phyloP scores from a whole-genome alignment of 53 echinoderm and acorn worm genomes.

The Hippasteria phrygiana region DNA sequence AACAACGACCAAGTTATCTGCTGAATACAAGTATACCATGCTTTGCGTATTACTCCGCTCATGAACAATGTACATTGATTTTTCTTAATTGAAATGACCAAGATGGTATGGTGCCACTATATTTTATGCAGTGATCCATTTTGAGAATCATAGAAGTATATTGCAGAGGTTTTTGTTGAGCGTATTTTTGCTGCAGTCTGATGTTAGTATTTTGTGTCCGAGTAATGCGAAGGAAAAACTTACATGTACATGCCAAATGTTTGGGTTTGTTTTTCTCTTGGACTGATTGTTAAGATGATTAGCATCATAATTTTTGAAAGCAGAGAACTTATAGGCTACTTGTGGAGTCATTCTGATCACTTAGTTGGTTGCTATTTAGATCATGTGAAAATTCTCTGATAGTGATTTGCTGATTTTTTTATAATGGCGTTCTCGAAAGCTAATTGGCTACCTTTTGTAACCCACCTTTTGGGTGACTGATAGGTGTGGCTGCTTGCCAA shows the following conservation, averaged over 20 bases:
- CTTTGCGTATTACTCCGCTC: conserved; percentile 31
- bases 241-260: conserved; percentile 17
- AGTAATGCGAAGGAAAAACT: background rate
- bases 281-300: background rate
- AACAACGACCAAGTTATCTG: conserved; percentile 69
- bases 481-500: conserved; percentile 17
- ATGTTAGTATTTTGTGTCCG: conserved; percentile 21
- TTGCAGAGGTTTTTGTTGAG: conserved; percentile 13
- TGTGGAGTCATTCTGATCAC: too few species aligned
- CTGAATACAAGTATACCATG: conserved; percentile 25
- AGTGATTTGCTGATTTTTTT: background rate
- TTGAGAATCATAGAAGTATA: conserved; percentile 27
- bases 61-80: conserved; percentile 45
- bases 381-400: background rate
- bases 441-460: too few species aligned
- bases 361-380: background rate
- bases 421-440: too few species aligned
- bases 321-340: background rate
- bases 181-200: background rate
- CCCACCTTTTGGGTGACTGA: too few species aligned
- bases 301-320: background rate
- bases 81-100: conserved; percentile 42
- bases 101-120: conserved; percentile 48
- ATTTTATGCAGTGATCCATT: conserved; percentile 46
- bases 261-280: background rate